Conservation (phyloP, 2,113 vertebrate species). For the Zosterops hypoxanthus region DNA sequence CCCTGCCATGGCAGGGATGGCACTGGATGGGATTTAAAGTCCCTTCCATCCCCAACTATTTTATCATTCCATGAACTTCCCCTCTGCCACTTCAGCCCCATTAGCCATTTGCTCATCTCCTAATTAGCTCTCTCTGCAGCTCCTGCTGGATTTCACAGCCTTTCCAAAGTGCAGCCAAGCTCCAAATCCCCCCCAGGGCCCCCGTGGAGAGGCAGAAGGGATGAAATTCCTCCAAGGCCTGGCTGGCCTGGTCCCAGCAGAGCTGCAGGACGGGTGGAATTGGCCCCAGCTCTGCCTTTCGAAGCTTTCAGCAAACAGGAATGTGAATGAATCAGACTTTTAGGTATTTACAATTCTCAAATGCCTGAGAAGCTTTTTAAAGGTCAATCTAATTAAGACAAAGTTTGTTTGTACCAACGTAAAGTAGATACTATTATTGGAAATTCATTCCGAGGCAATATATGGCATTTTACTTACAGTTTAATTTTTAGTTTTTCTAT, state of each 20-base stretch:
- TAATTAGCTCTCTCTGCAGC: not conserved
- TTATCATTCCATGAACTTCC: not conserved
- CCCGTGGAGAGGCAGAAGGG: not conserved
- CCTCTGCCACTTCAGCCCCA: not conserved
- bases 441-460: constrained; percentile 45
- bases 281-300: not conserved
- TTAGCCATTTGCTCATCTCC: fast-evolving
- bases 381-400: constrained; percentile 79
- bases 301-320: constrained; percentile 26
- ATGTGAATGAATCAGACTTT: constrained; percentile 15
- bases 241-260: not conserved
- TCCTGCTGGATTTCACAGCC: not conserved
- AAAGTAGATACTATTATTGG: constrained; percentile 75
- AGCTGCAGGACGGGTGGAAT: not conserved
- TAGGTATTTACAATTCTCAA: constrained; percentile 63
- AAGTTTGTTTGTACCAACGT: constrained; percentile 69
- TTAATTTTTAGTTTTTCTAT: constrained; percentile 61
- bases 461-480: constrained; percentile 71
- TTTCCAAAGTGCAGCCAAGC: fast-evolving
- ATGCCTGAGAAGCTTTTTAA: constrained; percentile 72
- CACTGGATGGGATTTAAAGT: fast-evolving
- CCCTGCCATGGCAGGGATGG: not conserved
- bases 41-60: not conserved
- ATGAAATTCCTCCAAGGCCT: not conserved
- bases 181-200: not conserved